Percentiles rank a stretch among this genome's conserved stretches.
phyloP scores from a whole-genome alignment of 2,888 invertebrate genomes.

The Galerucella pusilla region DNA sequence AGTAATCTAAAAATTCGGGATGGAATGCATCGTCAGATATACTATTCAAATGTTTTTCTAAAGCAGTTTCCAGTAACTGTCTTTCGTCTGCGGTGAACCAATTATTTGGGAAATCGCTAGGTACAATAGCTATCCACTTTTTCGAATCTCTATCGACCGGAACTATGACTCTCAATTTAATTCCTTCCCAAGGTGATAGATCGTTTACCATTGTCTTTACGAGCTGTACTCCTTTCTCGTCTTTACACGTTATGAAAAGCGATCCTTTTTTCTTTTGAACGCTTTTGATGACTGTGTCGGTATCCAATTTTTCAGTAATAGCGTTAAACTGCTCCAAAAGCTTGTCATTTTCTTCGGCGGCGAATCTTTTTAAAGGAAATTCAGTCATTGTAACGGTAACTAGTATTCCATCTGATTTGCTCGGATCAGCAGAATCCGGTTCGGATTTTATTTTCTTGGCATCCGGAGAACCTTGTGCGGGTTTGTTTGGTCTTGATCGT shows the following conservation, averaged over 20 bases:
- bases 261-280: conserved; percentile 15
- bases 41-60: not conserved
- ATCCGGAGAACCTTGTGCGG: not conserved
- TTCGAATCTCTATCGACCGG: conserved; percentile 18
- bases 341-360: conserved; percentile 1
- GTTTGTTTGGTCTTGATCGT: not conserved
- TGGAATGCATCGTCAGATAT: conserved; percentile 11
- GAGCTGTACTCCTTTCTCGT: not conserved
- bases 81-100: conserved; percentile 20
- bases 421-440: not conserved
- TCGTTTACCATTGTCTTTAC: conserved; percentile 24
- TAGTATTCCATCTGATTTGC: not conserved
- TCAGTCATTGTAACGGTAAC: not conserved
- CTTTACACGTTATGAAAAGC: not conserved
- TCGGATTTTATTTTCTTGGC: conserved; percentile 10
- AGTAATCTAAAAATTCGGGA: conserved; percentile 23
- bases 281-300: not conserved
- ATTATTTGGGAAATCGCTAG: conserved; percentile 22
- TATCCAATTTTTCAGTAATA: not conserved
- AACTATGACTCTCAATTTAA: conserved; percentile 22
- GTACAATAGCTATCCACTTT: conserved; percentile 15
- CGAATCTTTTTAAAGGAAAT: conserved; percentile 10
- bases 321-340: not conserved
- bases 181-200: conserved; percentile 27
- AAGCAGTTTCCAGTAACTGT: not conserved